phyloP scores from a whole-genome alignment of 2,113 vertebrate genomes.

The Urocitellus parryii region DNA sequence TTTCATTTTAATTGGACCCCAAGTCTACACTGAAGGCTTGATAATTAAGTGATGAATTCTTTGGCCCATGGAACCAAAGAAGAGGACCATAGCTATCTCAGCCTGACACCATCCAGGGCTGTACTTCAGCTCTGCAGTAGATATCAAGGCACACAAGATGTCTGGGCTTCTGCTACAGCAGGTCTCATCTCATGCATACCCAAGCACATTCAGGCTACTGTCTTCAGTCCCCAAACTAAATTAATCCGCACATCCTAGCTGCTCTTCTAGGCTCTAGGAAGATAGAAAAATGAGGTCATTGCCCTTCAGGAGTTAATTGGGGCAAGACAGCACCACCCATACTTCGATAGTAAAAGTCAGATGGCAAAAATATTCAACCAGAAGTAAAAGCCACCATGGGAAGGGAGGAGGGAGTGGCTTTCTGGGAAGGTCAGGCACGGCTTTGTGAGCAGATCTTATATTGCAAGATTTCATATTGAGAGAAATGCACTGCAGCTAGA shows the following conservation, averaged over 20 bases:
- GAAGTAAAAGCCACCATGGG: not conserved
- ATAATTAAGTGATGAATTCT: not conserved
- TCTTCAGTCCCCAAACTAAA: not conserved
- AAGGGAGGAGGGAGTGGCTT: not conserved
- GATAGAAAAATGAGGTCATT: not conserved
- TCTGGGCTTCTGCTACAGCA: not conserved
- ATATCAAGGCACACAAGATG: not conserved
- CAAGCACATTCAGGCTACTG: not conserved
- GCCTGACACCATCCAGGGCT: not conserved
- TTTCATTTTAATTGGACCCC: slow-evolving; percentile 5
- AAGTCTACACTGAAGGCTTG: not conserved
- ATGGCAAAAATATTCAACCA: not conserved
- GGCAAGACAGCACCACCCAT: not conserved
- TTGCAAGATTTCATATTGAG: not conserved
- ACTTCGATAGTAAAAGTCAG: not conserved
- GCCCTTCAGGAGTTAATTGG: slow-evolving; percentile 11
- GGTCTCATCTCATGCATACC: not conserved
- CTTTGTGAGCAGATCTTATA: not conserved
- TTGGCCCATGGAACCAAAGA: not conserved
- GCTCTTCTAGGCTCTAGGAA: not conserved
- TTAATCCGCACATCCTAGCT: not conserved
- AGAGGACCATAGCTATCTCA: too few relatives aligned
- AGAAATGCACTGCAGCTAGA: not conserved
- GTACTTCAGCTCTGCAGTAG: not conserved
- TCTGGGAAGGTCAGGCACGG: not conserved